Percentiles rank a stretch among this genome's conserved stretches.
Conservation (phyloP, 1,140 invertebrate genomes). For the Dreissena rostriformis region DNA sequence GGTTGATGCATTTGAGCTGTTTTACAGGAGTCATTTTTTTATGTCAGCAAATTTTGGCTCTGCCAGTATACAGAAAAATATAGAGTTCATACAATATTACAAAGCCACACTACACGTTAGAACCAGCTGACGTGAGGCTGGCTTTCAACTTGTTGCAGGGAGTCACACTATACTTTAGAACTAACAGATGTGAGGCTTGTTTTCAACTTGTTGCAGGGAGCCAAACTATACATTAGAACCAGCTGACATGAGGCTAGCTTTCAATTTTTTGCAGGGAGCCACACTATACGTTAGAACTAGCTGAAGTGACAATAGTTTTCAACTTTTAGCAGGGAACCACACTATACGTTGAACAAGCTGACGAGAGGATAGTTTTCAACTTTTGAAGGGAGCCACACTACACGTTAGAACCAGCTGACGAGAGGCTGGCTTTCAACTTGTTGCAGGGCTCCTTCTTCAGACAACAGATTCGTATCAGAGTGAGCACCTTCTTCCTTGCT, state of each 20-base stretch:
- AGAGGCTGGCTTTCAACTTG: slow-evolving; percentile 34
- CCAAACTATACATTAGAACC: neutral
- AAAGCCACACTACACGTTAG: neutral
- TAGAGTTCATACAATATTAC: too few species aligned
- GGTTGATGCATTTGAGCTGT: too few species aligned
- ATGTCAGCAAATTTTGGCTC: too few species aligned
- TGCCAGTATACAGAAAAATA: too few species aligned
- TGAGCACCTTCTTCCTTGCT: slow-evolving; percentile 41
- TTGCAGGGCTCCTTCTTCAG: slow-evolving; percentile 53
- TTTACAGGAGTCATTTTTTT: too few species aligned
- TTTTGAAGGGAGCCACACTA: slow-evolving; percentile 54
- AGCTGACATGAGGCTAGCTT: neutral
- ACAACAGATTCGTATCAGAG: slow-evolving; percentile 39
- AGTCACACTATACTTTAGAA: too few species aligned
- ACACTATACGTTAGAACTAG: neutral
- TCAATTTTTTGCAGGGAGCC: slow-evolving; percentile 53
- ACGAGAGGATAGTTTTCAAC: slow-evolving; percentile 9
- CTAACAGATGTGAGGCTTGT: too few species aligned
- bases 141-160: slow-evolving; percentile 54
- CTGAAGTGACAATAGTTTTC: neutral
- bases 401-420: neutral
- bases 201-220: too few species aligned
- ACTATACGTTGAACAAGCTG: neutral
- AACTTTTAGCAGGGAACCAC: slow-evolving; percentile 53
- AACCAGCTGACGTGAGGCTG: neutral